Evolutionary conservation across 2,113 vertebrate species (phyloP).

Genomic region (Astur gentilis): DNA sequence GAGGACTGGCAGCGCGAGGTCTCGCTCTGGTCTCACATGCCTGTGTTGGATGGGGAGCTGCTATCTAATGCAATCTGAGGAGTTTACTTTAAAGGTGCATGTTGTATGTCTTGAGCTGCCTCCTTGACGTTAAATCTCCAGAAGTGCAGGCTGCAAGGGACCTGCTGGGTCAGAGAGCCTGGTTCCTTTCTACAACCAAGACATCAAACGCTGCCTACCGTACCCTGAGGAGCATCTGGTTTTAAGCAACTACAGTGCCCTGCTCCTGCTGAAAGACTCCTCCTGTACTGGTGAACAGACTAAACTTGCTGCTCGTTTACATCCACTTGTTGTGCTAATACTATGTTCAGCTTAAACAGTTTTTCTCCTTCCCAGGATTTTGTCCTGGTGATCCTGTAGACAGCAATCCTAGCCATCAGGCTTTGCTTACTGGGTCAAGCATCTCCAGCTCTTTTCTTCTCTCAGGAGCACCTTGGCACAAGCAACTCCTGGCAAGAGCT

Average conservation of each 20-base stretch:
- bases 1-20: background rate
- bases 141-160: background rate
- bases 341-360: background rate
- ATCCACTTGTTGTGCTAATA: background rate
- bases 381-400: background rate
- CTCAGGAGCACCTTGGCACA: background rate
- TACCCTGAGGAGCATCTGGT: background rate
- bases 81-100: background rate
- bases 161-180: background rate
- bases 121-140: background rate
- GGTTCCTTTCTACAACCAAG: background rate
- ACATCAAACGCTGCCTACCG: background rate
- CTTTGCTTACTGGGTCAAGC: background rate
- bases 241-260: background rate
- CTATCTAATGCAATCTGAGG: background rate
- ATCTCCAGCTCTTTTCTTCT: background rate
- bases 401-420: background rate
- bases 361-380: background rate
- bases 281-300: background rate
- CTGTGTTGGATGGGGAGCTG: accelerated
- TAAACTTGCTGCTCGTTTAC: background rate
- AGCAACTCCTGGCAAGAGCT: background rate
- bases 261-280: background rate
- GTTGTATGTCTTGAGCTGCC: background rate
- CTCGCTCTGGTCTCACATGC: background rate